phyloP scores from a whole-genome alignment of 2,888 invertebrate species.

The Caenorhabditis angaria region DNA sequence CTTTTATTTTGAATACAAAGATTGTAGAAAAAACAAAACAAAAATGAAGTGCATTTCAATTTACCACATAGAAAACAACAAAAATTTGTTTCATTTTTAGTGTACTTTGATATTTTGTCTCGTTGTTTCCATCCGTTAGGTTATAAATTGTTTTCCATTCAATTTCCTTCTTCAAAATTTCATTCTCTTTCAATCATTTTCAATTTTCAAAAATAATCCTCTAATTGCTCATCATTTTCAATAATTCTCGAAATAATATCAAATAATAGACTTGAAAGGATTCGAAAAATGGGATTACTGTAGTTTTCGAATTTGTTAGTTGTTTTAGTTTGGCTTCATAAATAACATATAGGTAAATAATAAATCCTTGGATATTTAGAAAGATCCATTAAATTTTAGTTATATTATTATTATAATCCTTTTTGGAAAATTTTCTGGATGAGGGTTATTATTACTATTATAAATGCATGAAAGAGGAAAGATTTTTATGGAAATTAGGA shows the following conservation, averaged over 20 bases:
- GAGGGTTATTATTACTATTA: slow-evolving; percentile 1
- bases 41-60: too few species aligned
- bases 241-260: neutral
- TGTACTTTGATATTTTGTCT: neutral
- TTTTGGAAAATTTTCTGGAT: neutral
- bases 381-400: neutral
- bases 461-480: neutral
- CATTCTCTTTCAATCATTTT: too few species aligned
- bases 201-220: neutral
- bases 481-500: neutral
- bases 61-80: too few species aligned
- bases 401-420: neutral
- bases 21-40: too few species aligned
- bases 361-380: neutral
- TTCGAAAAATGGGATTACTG: slow-evolving; percentile 1
- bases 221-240: neutral
- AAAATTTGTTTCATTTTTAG: too few species aligned
- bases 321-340: neutral
- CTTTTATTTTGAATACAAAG: too few species aligned
- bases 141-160: neutral
- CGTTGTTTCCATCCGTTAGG: neutral
- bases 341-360: neutral
- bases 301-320: neutral
- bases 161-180: neutral
- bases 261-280: neutral